A percentile compares a stretch with the other conserved stretches of the same genome.
Conservation (phyloP, 2,113 vertebrate genomes). For the Elephantulus edwardii region DNA sequence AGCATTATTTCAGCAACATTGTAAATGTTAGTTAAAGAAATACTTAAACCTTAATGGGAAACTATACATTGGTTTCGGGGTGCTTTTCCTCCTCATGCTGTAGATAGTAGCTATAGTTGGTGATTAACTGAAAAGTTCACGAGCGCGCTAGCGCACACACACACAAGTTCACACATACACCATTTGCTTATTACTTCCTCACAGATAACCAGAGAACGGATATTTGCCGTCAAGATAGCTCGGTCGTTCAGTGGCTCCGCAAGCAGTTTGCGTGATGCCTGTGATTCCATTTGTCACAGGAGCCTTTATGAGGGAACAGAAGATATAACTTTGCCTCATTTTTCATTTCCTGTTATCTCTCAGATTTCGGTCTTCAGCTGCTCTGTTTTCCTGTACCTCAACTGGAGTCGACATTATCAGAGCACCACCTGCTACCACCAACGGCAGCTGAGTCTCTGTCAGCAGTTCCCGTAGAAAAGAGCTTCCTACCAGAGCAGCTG, state of each 20-base stretch:
- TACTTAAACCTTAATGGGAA: conserved; percentile 64
- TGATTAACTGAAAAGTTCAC: conserved; percentile 28
- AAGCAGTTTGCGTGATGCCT: conserved; percentile 66
- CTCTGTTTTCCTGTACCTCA: conserved; percentile 68
- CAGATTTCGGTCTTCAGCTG: conserved; percentile 76
- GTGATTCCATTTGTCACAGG: conserved; percentile 77
- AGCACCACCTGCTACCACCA: conserved; percentile 26
- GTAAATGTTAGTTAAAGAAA: conserved; percentile 31
- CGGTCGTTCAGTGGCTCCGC: conserved; percentile 62
- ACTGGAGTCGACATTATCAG: conserved; percentile 60
- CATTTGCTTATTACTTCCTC: conserved; percentile 71
- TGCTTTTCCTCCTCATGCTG: not conserved
- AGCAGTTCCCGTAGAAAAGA: not conserved
- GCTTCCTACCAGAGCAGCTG: conserved; percentile 11
- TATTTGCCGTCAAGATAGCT: conserved; percentile 75
- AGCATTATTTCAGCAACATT: not conserved
- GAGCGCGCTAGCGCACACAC: not conserved
- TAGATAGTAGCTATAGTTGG: conserved; percentile 31
- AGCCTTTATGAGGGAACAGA: conserved; percentile 72
- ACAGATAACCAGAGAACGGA: conserved; percentile 69
- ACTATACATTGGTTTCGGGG: no score
- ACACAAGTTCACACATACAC: not conserved
- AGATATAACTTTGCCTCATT: conserved; percentile 80
- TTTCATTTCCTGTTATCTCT: conserved; percentile 78
- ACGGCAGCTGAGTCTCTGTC: conserved; percentile 52